Conservation (phyloP, 2,888 invertebrate species). For the Tricholauxania praeusta region DNA sequence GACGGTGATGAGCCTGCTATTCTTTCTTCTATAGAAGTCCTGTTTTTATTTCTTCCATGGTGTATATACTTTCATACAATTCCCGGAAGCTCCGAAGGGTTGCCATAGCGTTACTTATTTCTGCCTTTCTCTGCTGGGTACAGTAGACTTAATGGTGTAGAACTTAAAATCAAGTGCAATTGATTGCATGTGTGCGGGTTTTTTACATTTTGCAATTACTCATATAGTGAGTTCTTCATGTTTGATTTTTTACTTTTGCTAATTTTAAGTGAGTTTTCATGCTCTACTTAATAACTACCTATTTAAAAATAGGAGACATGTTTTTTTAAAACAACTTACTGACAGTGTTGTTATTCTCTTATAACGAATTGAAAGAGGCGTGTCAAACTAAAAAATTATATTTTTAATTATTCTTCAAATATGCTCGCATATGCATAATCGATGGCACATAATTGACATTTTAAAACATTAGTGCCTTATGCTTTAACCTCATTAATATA, state of each 20-base stretch:
- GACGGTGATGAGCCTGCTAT: too few species aligned
- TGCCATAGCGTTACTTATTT: too few species aligned
- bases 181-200: constrained; percentile 6
- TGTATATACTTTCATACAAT: too few species aligned
- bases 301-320: not conserved
- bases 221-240: not conserved
- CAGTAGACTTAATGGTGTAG: not conserved
- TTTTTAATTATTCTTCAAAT: not conserved
- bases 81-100: too few species aligned
- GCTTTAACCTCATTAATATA: too few species aligned
- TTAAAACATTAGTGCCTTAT: too few species aligned
- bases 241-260: constrained; percentile 14
- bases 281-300: not conserved
- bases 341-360: too few species aligned
- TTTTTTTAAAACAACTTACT: not conserved
- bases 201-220: not conserved
- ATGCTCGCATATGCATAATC: too few species aligned
- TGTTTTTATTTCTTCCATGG: too few species aligned
- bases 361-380: not conserved
- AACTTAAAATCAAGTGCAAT: not conserved
- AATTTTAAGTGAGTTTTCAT: constrained; percentile 25
- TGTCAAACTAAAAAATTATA: not conserved
- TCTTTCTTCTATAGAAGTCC: too few species aligned
- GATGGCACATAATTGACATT: too few species aligned
- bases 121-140: not conserved